Evolutionary conservation across 1,140 invertebrate species (phyloP).

Genomic region (Aphelenchoides fujianensis): DNA sequence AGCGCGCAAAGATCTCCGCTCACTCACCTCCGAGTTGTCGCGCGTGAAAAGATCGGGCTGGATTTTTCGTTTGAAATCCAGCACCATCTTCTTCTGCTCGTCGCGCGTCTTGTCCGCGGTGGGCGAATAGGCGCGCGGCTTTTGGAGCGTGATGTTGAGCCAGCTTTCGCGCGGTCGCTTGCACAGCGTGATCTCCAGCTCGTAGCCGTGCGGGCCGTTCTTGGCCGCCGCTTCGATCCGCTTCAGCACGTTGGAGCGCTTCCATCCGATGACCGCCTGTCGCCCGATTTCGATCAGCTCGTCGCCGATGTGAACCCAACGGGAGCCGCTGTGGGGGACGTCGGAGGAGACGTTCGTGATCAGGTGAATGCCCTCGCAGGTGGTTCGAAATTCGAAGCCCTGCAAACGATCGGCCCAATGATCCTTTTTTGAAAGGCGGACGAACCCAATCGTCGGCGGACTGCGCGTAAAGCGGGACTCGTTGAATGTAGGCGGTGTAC

Average conservation of each 20-base stretch:
- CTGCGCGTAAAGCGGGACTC: constrained; percentile 16
- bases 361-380: constrained; percentile 35
- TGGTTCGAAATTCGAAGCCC: constrained; percentile 39
- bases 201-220: constrained; percentile 19
- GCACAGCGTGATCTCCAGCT: constrained; percentile 28
- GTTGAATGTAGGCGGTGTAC: constrained; percentile 42
- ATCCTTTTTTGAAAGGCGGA: constrained; percentile 25
- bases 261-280: constrained; percentile 31
- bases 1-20: not conserved
- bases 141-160: constrained; percentile 23
- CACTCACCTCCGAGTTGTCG: not conserved
- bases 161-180: constrained; percentile 39
- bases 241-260: constrained; percentile 5
- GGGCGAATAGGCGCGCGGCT: not conserved
- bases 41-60: constrained; percentile 40
- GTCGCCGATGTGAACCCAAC: constrained; percentile 41
- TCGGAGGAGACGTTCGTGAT: constrained; percentile 38
- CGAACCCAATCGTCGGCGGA: not conserved
- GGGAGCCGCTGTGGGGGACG: constrained; percentile 22
- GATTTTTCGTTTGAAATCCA: constrained; percentile 44
- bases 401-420: constrained; percentile 25
- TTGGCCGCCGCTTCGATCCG: constrained; percentile 23
- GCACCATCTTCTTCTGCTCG: constrained; percentile 31
- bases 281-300: constrained; percentile 43
- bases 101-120: constrained; percentile 9